Conservation (phyloP, 2,888 invertebrate species). For the Drosophila nigricruria region DNA sequence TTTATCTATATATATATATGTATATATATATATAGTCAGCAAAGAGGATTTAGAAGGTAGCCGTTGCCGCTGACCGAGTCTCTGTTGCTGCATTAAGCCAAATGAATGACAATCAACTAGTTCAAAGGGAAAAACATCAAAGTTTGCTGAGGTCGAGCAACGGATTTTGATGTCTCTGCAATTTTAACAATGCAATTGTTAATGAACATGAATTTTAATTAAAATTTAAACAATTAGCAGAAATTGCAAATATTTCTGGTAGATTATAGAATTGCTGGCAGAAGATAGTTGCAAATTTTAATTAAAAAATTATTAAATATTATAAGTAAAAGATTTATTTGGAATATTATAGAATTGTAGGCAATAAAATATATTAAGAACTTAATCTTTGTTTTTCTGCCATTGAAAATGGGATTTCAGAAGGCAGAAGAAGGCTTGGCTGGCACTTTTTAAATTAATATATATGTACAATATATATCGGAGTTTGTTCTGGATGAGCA, state of each 20-base stretch:
- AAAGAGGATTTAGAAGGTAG: slow-evolving; percentile 64
- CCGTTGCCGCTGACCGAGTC: not conserved
- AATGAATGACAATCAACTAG: slow-evolving; percentile 60
- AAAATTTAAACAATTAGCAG: too few relatives aligned
- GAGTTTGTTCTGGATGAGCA: too few relatives aligned
- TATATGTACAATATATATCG: too few relatives aligned
- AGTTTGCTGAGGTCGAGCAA: slow-evolving; percentile 44
- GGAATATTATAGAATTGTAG: too few relatives aligned
- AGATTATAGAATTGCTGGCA: not conserved
- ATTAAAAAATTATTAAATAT: too few relatives aligned
- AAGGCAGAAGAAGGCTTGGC: too few relatives aligned
- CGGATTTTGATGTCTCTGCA: slow-evolving; percentile 4
- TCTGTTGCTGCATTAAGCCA: slow-evolving; percentile 31
- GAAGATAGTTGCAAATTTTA: not conserved
- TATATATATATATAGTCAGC: slow-evolving; percentile 14
- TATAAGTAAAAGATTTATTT: too few relatives aligned
- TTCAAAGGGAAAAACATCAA: slow-evolving; percentile 48
- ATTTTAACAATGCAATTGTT: slow-evolving; percentile 10
- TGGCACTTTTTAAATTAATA: too few relatives aligned
- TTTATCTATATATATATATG: not conserved
- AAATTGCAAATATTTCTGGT: not conserved
- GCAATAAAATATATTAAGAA: too few relatives aligned
- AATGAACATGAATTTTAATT: not conserved
- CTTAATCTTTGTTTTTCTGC: too few relatives aligned
- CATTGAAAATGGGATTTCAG: too few relatives aligned